phyloP scores from a whole-genome alignment of 2,113 vertebrate genomes.

The Copsychus sechellarum region DNA sequence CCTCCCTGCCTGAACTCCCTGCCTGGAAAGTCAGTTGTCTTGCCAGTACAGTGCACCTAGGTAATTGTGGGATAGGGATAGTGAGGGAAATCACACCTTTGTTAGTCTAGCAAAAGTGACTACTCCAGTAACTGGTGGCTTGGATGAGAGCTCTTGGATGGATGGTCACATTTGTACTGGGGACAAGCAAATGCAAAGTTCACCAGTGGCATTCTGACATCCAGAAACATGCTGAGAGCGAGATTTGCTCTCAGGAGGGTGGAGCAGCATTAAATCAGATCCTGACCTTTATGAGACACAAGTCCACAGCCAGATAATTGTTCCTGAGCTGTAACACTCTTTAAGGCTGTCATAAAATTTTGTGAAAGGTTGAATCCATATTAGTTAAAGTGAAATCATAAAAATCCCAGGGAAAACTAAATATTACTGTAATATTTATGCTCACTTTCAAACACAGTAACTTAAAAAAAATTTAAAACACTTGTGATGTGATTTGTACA shows the following conservation, averaged over 20 bases:
- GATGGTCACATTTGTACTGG: background rate
- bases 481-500: background rate
- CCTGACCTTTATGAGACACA: conserved; percentile 36
- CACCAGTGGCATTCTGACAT: background rate
- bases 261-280: conserved; percentile 2
- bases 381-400: background rate
- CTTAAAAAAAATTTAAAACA: background rate
- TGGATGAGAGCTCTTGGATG: background rate
- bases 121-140: background rate
- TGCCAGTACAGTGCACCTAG: background rate
- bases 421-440: conserved; percentile 12
- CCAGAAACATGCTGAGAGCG: background rate
- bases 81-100: background rate
- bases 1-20: background rate
- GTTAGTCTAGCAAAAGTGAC: background rate
- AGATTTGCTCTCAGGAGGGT: background rate
- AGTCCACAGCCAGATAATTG: background rate
- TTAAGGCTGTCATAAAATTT: conserved; percentile 29
- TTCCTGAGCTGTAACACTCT: background rate
- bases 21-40: background rate
- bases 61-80: background rate
- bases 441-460: background rate
- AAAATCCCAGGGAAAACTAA: background rate
- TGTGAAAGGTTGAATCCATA: conserved; percentile 30
- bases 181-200: background rate